Percentiles rank a stretch among this genome's conserved stretches.
Conservation (phyloP, 1,140 invertebrate genomes). For the Sipha flava region DNA sequence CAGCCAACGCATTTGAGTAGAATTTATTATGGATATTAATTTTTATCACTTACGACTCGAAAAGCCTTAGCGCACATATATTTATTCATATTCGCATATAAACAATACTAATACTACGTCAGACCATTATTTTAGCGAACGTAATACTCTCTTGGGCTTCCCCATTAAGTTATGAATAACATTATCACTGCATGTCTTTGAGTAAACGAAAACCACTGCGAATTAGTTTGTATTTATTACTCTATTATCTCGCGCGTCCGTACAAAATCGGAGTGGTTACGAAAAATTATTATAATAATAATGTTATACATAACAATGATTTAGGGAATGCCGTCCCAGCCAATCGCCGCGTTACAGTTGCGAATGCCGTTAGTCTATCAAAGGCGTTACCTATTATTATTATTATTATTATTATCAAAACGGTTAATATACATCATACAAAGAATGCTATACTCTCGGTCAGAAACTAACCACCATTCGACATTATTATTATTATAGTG, state of each 20-base stretch:
- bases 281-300: too few relatives aligned
- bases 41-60: neutral
- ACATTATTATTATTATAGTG: too few relatives aligned
- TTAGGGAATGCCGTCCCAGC: too few relatives aligned
- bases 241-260: neutral
- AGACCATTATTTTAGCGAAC: neutral
- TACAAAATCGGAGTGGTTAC: neutral
- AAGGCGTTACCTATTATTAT: too few relatives aligned
- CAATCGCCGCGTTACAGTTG: too few relatives aligned
- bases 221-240: constrained; percentile 14
- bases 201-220: neutral
- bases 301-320: too few relatives aligned
- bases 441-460: too few relatives aligned
- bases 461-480: too few relatives aligned
- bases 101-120: constrained; percentile 9
- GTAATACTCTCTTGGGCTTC: neutral
- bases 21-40: constrained; percentile 21
- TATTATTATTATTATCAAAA: too few relatives aligned
- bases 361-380: too few relatives aligned
- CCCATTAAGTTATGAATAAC: constrained; percentile 11
- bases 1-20: neutral
- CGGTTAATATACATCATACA: too few relatives aligned
- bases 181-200: neutral
- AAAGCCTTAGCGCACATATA: neutral
- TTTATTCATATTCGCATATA: constrained; percentile 14